Percentiles rank a stretch among this genome's conserved stretches.
Conservation (phyloP, 2,797 vertebrate genomes). For the Poeciliopsis presidionis region DNA sequence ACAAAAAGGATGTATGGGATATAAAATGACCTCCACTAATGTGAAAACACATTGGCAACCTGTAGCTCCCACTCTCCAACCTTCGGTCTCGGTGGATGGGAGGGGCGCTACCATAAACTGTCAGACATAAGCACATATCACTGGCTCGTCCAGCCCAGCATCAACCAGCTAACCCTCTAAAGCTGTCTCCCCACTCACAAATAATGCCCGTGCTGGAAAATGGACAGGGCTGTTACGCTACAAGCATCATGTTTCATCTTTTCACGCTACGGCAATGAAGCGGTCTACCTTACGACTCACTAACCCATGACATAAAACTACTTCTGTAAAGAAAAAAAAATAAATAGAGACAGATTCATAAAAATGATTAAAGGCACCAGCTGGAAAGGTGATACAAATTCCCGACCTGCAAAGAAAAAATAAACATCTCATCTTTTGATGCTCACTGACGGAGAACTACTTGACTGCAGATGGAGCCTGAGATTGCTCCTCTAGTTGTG, state of each 20-base stretch:
- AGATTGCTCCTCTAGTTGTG: constrained; percentile 23
- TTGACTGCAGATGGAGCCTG: constrained; percentile 24
- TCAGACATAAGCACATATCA: constrained; percentile 71
- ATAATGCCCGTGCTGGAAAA: constrained; percentile 69
- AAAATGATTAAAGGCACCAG: constrained; percentile 58
- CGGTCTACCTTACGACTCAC: constrained; percentile 47
- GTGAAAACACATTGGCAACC: constrained; percentile 35
- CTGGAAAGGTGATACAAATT: constrained; percentile 44
- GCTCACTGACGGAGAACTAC: constrained; percentile 15
- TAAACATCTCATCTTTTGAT: constrained; percentile 40
- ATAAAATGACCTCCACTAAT: constrained; percentile 23
- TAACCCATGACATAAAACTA: constrained; percentile 55
- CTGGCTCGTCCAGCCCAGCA: constrained; percentile 56
- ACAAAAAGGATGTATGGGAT: background rate
- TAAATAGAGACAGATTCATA: constrained; percentile 38
- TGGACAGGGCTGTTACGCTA: constrained; percentile 61
- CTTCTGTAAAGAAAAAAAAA: constrained; percentile 33
- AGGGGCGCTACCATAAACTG: constrained; percentile 52
- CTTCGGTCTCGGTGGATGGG: constrained; percentile 45
- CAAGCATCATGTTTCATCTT: constrained; percentile 67
- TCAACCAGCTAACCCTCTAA: constrained; percentile 67
- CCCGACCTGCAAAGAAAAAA: constrained; percentile 49
- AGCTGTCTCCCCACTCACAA: constrained; percentile 72
- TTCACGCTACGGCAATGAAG: constrained; percentile 60
- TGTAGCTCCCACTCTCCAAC: constrained; percentile 25